Percentiles rank a stretch among this genome's conserved stretches.
Evolutionary conservation across 92 coral and sea anemone genomes (phyloP).

Genomic region (Palythoa heliodiscus): DNA sequence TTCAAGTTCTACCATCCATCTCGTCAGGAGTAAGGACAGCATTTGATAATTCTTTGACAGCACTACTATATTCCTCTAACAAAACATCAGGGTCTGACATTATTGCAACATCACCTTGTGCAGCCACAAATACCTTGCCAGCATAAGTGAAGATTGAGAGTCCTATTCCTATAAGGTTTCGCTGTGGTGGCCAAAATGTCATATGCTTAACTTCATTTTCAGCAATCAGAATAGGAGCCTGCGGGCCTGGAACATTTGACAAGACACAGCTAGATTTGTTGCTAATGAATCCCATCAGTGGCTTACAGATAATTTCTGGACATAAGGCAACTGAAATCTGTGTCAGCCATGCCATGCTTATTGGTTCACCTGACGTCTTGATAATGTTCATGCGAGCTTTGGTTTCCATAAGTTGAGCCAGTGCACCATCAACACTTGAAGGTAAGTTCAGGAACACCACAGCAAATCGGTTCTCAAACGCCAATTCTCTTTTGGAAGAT

Average conservation of each 20-base stretch:
- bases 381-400: conserved; percentile 75
- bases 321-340: conserved; percentile 56
- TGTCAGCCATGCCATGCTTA: conserved; percentile 65
- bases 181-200: conserved; percentile 92
- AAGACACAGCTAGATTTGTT: conserved; percentile 77
- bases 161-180: conserved; percentile 78
- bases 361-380: conserved; percentile 85
- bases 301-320: conserved; percentile 67
- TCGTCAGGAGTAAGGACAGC: conserved; percentile 37
- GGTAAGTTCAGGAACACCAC: conserved; percentile 72
- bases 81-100: conserved; percentile 74
- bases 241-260: conserved; percentile 96
- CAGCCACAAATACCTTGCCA: conserved; percentile 81
- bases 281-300: conserved; percentile 50
- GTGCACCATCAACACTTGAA: conserved; percentile 57
- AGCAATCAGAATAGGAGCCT: conserved; percentile 54
- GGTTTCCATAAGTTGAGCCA: conserved; percentile 69
- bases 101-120: conserved; percentile 69
- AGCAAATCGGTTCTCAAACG: conserved; percentile 80
- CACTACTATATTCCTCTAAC: conserved; percentile 70
- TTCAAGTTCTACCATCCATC: background rate
- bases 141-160: conserved; percentile 82
- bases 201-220: conserved; percentile 58
- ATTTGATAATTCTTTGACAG: conserved; percentile 60
- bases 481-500: conserved; percentile 40